Base-by-base conservation (phyloP, 2,113 vertebrate species). In the Rhegmatorhina hoffmannsi region DNA sequence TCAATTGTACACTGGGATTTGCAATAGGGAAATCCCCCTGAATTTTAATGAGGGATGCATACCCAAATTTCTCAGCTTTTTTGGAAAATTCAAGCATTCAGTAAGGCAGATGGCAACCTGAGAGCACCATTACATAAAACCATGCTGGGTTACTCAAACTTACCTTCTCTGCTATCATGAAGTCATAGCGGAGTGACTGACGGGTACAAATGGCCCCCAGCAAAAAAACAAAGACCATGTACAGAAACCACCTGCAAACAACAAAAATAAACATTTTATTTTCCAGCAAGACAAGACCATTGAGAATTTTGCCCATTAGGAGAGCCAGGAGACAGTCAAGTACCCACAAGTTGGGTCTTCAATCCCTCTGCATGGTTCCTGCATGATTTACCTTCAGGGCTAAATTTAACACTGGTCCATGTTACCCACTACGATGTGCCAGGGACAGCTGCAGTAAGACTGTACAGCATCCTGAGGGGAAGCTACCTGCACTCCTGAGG, bases 91-190 rank as follows among this genome's bases (percentile, higher is more conserved):
- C 76, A 47, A 21, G 69, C 52, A 26, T 46, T 73, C 29, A 56
- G 59, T 18, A 28, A 69, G 29, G 74, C 72, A 84, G n/a, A 64
- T 31, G 59, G 52, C 69, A 89, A 40, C 14, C 18, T 10, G 1
- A 76, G 68, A 92, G 26, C 50, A 72, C 9, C 38, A 4, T 19
- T 56, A 15, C 2, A 36, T 10, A 82, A 89, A 94, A 23, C 8
- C 25, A 47, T 3, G 0, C 19, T 33, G 43, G 78, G 58, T 68
- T 66, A 52, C 63, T 92, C 0, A 0, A 63, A 75, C 62, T 96
- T 98, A 99, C 99, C 99, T 99, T 99, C 97, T 99, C 99, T 28
- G 99, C 99, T 90, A 99, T 99, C 98, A 99, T 98, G 98, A 99
- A 99, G 97, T 99, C 98, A 80, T 98, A 98, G 93, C 98, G 99